Evolutionary conservation across 92 coral and sea anemone genomes (phyloP), one percentile per base, ranked within the genome.

Genomic region (Palythoa caribaeorum): DNA sequence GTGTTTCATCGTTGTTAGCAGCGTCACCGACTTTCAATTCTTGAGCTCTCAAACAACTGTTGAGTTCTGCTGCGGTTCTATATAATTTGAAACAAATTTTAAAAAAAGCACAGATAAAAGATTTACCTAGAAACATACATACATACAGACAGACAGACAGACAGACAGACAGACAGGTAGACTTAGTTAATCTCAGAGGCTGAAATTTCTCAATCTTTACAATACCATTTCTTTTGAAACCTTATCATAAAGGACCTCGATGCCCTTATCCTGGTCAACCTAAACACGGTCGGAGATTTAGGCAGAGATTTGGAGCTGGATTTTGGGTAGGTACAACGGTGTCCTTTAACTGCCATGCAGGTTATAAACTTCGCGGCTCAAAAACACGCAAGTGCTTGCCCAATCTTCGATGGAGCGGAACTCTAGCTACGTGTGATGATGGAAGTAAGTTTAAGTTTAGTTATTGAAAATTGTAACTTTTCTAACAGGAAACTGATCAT

Each of bases 401-500:
- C 20, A 95, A 93, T 53, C 84, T 74, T 37, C 90, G 91, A 62
- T 96, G 98, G 98, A 93, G 88, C 78, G 98, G 98, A 76, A 79
- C 92, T 15, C 40, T 90, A 55, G 71, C 94, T 2, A 91, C 90
- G 6, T 96, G 98, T 78, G 95, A 94, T 48, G 94, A 92, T 71
- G 95, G 94, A 83, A 88, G 98, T 96, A 93, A 93, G 98, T 88
- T 6, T 20, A 48, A 13, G 13, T 16, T 3, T 35, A 2, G 28
- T 28, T 28, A 28, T 0, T 8, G 1, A 13, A 14, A 15, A 13
- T 66, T 55, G 35, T 13, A 28, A 11, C 20, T 6, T 1, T 47
- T 9, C 10, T 1, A 2, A 21, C 28, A 20, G 40, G 16, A 15
- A 69, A 21, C 6, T 21, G 15, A 2, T 20, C 38, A 37, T 72